Evolutionary conservation across 2,888 invertebrate genomes (phyloP).

Genomic region (Callyntrura sp.): DNA sequence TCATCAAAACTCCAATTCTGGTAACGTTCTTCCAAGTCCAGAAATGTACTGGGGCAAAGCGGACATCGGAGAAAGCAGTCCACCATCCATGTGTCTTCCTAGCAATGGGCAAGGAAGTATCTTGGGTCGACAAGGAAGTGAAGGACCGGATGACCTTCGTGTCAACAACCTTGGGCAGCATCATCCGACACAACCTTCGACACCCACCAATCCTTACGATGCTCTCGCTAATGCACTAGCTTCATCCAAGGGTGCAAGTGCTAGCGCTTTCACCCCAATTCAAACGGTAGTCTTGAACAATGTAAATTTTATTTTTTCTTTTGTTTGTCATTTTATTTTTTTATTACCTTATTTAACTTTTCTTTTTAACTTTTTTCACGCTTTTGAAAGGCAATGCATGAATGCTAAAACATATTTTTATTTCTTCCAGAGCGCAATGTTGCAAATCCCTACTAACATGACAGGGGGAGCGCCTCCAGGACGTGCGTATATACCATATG

Average conservation of each 20-base stretch:
- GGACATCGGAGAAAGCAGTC: slow-evolving; percentile 83
- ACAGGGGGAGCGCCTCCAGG: slow-evolving; percentile 87
- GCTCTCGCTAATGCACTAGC: slow-evolving; percentile 83
- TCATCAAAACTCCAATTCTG: slow-evolving; percentile 82
- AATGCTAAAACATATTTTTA: slow-evolving; percentile 12
- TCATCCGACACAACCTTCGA: slow-evolving; percentile 79
- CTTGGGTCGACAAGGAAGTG: slow-evolving; percentile 82
- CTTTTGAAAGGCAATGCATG: no score
- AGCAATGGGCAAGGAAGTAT: slow-evolving; percentile 78
- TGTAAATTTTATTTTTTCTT: slow-evolving; percentile 79
- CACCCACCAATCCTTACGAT: slow-evolving; percentile 83
- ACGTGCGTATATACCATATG: slow-evolving; percentile 93
- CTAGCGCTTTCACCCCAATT: slow-evolving; percentile 95
- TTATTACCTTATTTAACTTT: background rate
- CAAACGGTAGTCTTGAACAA: slow-evolving; percentile 85
- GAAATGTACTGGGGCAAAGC: slow-evolving; percentile 83
- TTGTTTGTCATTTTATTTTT: slow-evolving; percentile 47
- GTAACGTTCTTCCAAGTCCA: slow-evolving; percentile 82
- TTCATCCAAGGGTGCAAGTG: slow-evolving; percentile 84
- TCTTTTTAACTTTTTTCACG: no score
- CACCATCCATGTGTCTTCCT: slow-evolving; percentile 83
- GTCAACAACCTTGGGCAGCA: slow-evolving; percentile 83
- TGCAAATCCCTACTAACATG: slow-evolving; percentile 89
- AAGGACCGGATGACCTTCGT: slow-evolving; percentile 84
- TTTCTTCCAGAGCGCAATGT: slow-evolving; percentile 82